These are phyloP conservation scores for Momotus momota DNA, from an alignment of 2,797 vertebrate species.

Conservation along the genomic window DNA sequence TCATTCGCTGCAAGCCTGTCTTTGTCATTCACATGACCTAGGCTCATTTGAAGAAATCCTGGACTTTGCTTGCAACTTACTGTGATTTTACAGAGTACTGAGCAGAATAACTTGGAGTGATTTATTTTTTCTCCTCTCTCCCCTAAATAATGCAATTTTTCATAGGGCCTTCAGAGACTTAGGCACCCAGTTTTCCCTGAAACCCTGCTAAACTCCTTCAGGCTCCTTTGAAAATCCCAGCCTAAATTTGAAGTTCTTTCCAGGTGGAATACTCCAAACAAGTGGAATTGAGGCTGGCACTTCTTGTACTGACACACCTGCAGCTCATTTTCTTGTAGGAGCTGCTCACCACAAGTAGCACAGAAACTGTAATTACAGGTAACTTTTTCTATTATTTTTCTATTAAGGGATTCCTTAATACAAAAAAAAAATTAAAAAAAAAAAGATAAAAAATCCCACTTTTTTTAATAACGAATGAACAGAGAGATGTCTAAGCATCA, in stretches of 20 bases:
- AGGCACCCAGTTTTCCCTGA: not conserved
- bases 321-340: slow-evolving; percentile 55
- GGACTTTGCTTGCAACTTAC: not conserved
- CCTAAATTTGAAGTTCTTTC: not conserved
- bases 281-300: not conserved
- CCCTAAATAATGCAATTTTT: not conserved
- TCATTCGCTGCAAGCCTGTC: not conserved
- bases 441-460: not conserved
- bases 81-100: not conserved
- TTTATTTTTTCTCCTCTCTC: not conserved
- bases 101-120: not conserved
- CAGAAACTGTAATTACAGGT: slow-evolving; percentile 55
- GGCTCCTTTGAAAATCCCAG: not conserved
- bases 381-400: slow-evolving; percentile 70
- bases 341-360: slow-evolving; percentile 35
- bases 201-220: not conserved
- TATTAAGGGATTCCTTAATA: slow-evolving; percentile 65
- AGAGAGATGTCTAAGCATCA: slow-evolving; percentile 58
- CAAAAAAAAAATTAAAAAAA: not conserved
- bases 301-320: slow-evolving; percentile 26
- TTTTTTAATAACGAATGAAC: slow-evolving; percentile 56
- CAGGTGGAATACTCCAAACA: slow-evolving; percentile 7
- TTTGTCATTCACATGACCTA: not conserved
- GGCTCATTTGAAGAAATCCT: not conserved
- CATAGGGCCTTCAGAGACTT: not conserved